Evolutionary conservation across 2,888 invertebrate genomes (phyloP).

Genomic region (Norana najaformis): DNA sequence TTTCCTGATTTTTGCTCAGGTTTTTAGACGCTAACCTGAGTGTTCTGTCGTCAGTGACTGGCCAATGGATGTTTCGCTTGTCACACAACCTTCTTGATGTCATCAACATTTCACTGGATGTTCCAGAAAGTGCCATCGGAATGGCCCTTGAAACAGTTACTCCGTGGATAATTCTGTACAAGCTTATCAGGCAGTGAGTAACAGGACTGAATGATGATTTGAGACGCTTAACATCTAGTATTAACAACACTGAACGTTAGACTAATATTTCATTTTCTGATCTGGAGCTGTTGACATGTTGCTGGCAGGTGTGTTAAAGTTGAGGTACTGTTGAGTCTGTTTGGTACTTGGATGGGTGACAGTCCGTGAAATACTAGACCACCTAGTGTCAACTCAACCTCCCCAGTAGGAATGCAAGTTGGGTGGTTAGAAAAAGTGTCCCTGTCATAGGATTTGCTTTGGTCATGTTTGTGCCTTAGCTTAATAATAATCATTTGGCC

Average conservation of each 20-base stretch:
- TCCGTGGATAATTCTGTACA: constrained; percentile 84
- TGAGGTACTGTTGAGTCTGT: neutral
- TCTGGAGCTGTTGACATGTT: neutral
- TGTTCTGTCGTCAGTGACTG: constrained; percentile 60
- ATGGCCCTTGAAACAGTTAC: constrained; percentile 73
- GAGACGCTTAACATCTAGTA: neutral
- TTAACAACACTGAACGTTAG: neutral
- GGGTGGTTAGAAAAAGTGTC: neutral
- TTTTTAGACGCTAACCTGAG: constrained; percentile 26
- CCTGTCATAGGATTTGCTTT: neutral
- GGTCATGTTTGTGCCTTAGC: neutral
- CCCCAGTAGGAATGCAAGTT: too few species aligned
- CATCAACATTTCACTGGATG: constrained; percentile 78
- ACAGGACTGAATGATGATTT: neutral
- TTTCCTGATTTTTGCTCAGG: neutral
- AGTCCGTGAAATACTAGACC: neutral
- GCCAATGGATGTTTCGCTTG: constrained; percentile 71
- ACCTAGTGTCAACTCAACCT: neutral
- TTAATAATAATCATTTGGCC: neutral
- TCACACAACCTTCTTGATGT: constrained; percentile 77
- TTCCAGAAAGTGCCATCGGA: constrained; percentile 70
- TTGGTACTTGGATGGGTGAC: neutral
- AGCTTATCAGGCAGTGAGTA: constrained; percentile 63
- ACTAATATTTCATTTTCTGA: neutral
- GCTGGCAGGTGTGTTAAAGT: neutral